phyloP scores from a whole-genome alignment of 2,888 invertebrate species.

The Hypolimnas misippus region DNA sequence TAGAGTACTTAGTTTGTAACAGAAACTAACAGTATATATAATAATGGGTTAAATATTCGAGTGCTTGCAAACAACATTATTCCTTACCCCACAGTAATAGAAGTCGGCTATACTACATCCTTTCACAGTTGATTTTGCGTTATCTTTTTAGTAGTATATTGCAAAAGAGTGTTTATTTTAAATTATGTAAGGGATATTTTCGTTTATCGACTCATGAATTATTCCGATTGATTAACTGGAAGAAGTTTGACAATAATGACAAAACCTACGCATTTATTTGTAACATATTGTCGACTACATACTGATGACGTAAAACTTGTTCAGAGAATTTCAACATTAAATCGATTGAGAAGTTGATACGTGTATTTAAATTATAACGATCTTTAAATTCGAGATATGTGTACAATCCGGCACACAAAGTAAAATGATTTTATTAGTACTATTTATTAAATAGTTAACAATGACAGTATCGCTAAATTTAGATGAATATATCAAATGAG shows the following conservation, averaged over 20 bases:
- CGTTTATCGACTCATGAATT: conserved; percentile 22
- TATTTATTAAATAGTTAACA: too few relatives aligned
- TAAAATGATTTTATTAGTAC: too few relatives aligned
- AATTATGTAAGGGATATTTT: conserved; percentile 22
- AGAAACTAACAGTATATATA: conserved; percentile 28
- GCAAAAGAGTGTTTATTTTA: conserved; percentile 22
- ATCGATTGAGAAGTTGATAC: too few relatives aligned
- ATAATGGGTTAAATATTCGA: conserved; percentile 27
- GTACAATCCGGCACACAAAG: too few relatives aligned
- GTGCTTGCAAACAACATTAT: conserved; percentile 53
- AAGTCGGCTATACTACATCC: neutral
- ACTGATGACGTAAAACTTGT: neutral
- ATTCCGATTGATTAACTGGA: conserved; percentile 15
- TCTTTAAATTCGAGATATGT: too few relatives aligned
- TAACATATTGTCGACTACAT: neutral
- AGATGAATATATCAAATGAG: too few relatives aligned
- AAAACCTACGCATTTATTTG: conserved; percentile 7
- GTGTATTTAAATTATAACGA: too few relatives aligned
- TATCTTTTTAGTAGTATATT: conserved; percentile 18
- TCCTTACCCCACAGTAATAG: conserved; percentile 51
- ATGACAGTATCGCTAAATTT: too few relatives aligned
- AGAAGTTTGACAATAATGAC: conserved; percentile 5
- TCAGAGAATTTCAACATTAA: neutral
- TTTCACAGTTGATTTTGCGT: conserved; percentile 6
- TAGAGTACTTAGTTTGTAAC: conserved; percentile 21